Base-by-base conservation (phyloP, 2,797 vertebrate species). In the Balearica regulorum region DNA sequence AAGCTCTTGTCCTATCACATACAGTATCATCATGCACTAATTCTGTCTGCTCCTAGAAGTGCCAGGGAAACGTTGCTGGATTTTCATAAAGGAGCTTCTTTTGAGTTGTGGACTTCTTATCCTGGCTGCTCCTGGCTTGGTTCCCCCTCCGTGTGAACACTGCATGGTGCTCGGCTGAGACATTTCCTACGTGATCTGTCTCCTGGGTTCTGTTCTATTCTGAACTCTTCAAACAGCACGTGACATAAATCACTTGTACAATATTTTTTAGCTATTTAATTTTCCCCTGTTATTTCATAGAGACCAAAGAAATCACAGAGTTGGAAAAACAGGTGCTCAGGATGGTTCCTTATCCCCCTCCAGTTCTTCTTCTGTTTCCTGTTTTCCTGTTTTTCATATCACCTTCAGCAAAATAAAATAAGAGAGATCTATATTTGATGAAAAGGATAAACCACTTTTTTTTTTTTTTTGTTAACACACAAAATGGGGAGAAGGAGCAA, bases 31-130 rank as follows among this genome's bases (percentile, higher is more conserved):
- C n/a, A 19, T 6, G 35, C 22, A 5, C 43, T 39, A 13, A 10
- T 55, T 37, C 41, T 48, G 29, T 4, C 13, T 18, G 1, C 53
- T 48, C 14, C 11, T 4, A 6, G 20, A 37, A 48, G 54, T 16
- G 43, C 43, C 44, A 22, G 43, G 10, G 78, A 41, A 39, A 8
- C 18, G 1, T 26, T 22, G 44, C 78, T 57, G 53, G 39, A 35
- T 55, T 19, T 25, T 29, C 16, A 0, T 12, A 21, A 16, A 2
- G 1, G 31, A 16, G 41, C 82, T n/a, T 18, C 41, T 55, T 46
- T 28, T 2, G 0, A n/a, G 39, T 6, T 4, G 51, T 18, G 4
- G 7, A 19, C 29, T n/a, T 71, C 44, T n/a, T 17, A 3, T 3
- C 31, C 48, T 21, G 17, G 20, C 39, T 33, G 68, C 48, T 64